Conservation (phyloP, 2,888 invertebrate genomes). For the Muschampia plurimacula region DNA sequence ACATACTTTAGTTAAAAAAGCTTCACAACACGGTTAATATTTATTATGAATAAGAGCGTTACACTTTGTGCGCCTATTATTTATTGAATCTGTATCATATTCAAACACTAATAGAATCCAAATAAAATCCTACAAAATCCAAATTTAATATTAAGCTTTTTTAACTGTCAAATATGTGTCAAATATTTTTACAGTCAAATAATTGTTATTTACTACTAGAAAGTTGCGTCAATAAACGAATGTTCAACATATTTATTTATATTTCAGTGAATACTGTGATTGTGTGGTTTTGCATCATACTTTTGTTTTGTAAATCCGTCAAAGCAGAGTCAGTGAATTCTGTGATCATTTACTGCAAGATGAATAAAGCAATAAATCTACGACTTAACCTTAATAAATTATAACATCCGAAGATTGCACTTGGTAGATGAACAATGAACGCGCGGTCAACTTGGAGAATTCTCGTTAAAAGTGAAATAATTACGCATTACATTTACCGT, state of each 20-base stretch:
- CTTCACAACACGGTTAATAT: too few relatives aligned
- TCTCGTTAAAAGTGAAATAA: neutral
- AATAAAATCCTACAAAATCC: too few relatives aligned
- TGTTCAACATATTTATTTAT: neutral
- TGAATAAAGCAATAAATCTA: constrained; percentile 26
- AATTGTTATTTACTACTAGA: too few relatives aligned
- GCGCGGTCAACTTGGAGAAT: constrained; percentile 13
- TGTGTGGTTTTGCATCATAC: neutral
- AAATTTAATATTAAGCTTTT: too few relatives aligned
- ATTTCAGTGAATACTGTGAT: neutral
- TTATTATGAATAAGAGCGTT: too few relatives aligned
- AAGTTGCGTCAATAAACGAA: too few relatives aligned
- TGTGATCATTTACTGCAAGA: constrained; percentile 1
- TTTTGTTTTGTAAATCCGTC: constrained; percentile 23
- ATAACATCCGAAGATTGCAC: constrained; percentile 37
- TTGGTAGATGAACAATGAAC: constrained; percentile 24
- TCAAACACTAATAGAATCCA: too few relatives aligned
- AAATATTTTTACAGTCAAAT: too few relatives aligned
- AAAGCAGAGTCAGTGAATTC: neutral
- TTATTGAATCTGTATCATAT: neutral
- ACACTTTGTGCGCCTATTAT: too few relatives aligned
- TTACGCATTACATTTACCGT: neutral
- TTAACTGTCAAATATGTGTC: too few relatives aligned
- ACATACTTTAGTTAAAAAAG: too few relatives aligned
- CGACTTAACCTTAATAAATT: constrained; percentile 30